Evolutionary conservation across 1,140 invertebrate genomes (phyloP).

Genomic region (Drosophila truncata): DNA sequence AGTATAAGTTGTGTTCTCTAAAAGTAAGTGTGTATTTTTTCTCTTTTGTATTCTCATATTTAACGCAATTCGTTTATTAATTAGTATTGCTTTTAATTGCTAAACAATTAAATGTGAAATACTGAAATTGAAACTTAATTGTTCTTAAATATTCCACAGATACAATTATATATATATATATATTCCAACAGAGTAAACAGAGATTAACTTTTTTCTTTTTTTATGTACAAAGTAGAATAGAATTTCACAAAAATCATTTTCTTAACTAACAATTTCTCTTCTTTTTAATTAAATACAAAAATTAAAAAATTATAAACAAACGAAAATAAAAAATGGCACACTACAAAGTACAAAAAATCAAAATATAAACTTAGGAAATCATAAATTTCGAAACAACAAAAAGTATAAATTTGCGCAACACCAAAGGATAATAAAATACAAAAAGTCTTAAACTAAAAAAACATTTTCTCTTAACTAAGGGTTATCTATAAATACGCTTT

Average conservation of each 20-base stretch:
- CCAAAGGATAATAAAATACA: conserved; percentile 24
- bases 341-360: conserved; percentile 47
- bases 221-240: conserved; percentile 59
- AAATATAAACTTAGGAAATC: conserved; percentile 7
- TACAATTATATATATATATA: conserved; percentile 2
- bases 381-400: conserved; percentile 33
- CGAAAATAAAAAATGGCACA: conserved; percentile 66
- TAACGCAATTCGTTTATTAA: conserved; percentile 23
- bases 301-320: conserved; percentile 20
- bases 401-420: conserved; percentile 24
- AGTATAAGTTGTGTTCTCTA: conserved; percentile 55
- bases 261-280: conserved; percentile 22
- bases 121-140: conserved; percentile 61
- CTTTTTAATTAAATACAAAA: conserved; percentile 27
- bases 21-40: conserved; percentile 41
- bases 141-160: conserved; percentile 27
- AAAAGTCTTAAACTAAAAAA: conserved; percentile 43
- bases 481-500: conserved; percentile 64
- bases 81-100: conserved; percentile 70
- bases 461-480: conserved; percentile 52
- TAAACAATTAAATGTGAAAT: conserved; percentile 54
- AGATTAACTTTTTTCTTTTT: conserved; percentile 20
- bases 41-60: conserved; percentile 35
- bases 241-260: conserved; percentile 19
- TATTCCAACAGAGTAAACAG: conserved; percentile 16